A percentile compares a stretch with the other conserved stretches of the same genome.
Evolutionary conservation across 2,113 vertebrate genomes (phyloP).

Genomic region (Choloepus hoffmanni): DNA sequence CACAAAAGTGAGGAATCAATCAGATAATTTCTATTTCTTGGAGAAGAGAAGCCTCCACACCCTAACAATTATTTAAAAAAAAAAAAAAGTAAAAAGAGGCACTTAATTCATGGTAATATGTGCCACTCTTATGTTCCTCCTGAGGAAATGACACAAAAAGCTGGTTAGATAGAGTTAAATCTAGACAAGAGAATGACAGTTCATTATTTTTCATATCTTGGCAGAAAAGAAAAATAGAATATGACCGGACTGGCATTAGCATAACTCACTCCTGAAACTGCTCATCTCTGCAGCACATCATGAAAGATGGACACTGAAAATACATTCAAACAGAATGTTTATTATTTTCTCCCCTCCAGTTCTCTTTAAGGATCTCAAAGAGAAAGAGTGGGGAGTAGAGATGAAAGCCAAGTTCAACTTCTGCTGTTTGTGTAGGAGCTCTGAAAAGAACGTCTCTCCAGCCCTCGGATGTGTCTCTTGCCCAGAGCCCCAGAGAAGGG

Average conservation of each 20-base stretch:
- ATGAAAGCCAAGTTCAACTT: constrained; percentile 40
- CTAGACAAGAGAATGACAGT: constrained; percentile 62
- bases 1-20: constrained; percentile 28
- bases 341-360: constrained; percentile 44
- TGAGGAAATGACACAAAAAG: constrained; percentile 27
- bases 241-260: constrained; percentile 72
- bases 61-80: constrained; percentile 42
- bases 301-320: constrained; percentile 67
- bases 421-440: not conserved
- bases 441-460: not conserved
- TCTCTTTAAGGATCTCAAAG: constrained; percentile 33
- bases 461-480: not conserved
- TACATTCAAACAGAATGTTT: not conserved
- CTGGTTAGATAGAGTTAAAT: constrained; percentile 51
- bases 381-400: not conserved
- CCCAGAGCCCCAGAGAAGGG: constrained; percentile 31
- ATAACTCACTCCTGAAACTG: constrained; percentile 78
- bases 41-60: constrained; percentile 40
- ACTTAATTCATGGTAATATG: not conserved
- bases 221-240: constrained; percentile 67
- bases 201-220: constrained; percentile 73
- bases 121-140: not conserved
- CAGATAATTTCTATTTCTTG: constrained; percentile 20
- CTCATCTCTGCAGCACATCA: constrained; percentile 65
- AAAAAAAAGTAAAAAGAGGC: not conserved